These are phyloP conservation scores for Aporophyla lueneburgensis DNA, from an alignment of 2,888 invertebrate genomes.

Conservation along the genomic window DNA sequence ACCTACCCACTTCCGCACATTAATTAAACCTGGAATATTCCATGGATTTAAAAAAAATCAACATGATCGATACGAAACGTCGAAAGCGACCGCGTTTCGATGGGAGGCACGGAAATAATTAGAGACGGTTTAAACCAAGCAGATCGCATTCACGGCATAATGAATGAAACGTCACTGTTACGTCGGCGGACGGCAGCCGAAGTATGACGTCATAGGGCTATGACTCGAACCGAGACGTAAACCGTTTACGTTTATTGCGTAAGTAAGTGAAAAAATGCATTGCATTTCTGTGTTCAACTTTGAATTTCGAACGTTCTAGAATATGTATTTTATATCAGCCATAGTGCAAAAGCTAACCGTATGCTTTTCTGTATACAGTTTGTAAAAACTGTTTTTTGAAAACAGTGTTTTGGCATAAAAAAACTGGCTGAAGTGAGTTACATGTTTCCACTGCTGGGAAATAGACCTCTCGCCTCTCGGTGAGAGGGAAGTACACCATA, in stretches of 20 bases:
- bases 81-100: conserved; percentile 78
- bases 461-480: no score
- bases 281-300: conserved; percentile 4
- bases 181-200: conserved; percentile 71
- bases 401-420: conserved; percentile 12
- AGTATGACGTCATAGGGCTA: conserved; percentile 76
- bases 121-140: conserved; percentile 85
- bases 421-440: background rate
- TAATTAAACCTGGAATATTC: conserved; percentile 28
- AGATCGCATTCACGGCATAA: conserved; percentile 88
- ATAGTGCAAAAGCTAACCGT: background rate
- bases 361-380: background rate
- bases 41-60: conserved; percentile 41
- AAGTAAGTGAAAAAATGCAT: conserved; percentile 30
- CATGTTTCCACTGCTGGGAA: background rate
- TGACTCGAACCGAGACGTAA: conserved; percentile 66
- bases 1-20: conserved; percentile 23
- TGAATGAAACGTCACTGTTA: conserved; percentile 85
- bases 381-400: background rate
- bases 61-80: conserved; percentile 66
- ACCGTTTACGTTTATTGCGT: conserved; percentile 37
- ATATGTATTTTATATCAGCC: background rate
- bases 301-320: conserved; percentile 1
- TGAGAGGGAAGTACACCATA: no score
- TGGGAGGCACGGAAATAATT: conserved; percentile 88